These are phyloP conservation scores for Caerostris darwini DNA, from an alignment of 1,140 invertebrate genomes.

Conservation along the genomic window DNA sequence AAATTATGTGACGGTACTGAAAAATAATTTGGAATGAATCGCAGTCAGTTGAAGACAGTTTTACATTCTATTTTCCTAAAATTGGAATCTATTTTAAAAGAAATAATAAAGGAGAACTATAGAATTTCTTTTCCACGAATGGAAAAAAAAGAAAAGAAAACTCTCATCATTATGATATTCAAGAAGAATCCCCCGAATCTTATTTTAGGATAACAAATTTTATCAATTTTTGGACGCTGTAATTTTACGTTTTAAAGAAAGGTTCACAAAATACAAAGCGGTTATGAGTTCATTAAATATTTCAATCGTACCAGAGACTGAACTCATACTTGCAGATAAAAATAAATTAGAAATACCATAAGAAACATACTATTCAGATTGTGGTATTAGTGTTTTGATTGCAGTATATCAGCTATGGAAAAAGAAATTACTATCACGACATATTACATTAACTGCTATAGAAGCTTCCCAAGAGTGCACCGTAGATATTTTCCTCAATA, in stretches of 20 bases:
- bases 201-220: slow-evolving; percentile 4
- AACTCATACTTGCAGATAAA: neutral
- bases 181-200: neutral
- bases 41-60: neutral
- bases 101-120: neutral
- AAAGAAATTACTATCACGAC: neutral
- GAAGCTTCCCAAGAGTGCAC: no score
- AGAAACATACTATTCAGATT: neutral
- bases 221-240: slow-evolving; percentile 15
- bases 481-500: no score
- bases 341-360: neutral
- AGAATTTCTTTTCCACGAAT: neutral
- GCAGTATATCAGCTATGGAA: neutral
- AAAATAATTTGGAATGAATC: neutral
- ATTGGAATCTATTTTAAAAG: neutral
- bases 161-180: neutral
- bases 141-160: neutral
- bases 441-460: no score
- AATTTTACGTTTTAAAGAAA: slow-evolving; percentile 49
- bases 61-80: neutral
- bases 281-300: neutral
- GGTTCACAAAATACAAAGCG: neutral
- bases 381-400: neutral
- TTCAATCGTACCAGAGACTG: slow-evolving; percentile 6
- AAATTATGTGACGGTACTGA: neutral